Base-by-base conservation (phyloP, 1,140 invertebrate species). In the Leptinotarsa lineolata region DNA sequence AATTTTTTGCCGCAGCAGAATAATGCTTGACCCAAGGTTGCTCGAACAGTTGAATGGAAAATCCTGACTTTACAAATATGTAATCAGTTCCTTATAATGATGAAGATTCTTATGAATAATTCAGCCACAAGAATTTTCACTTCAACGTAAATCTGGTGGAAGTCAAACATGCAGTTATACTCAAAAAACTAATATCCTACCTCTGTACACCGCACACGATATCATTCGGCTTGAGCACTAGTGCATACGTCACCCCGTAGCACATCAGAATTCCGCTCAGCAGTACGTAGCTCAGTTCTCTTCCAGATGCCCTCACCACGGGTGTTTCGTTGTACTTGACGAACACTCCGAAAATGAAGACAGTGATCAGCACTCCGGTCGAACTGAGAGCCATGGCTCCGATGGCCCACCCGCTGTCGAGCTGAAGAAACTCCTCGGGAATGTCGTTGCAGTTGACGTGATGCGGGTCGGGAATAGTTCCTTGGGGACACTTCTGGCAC, bases 261-360 rank as follows among this genome's bases (percentile, higher is more conserved):
- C 95, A 97, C 83, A 96, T 89, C 61, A 97, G 88, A 76, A 97
- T 94, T 4, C 95, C 96, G 21, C 88, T 89, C n/a, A 97, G 86
- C 58, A 97, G 88, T 4, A 97, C 92, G 82, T 94, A 95, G 74
- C 93, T 95, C 48, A 97, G 87, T 85, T 97, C 96, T 70, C 95
- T 87, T 3, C 95, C 95, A 8, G 94, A 94, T 1, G 95, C 95
- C 74, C 95, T 90, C 45, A 97, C 95, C 30, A 97, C 92, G 1
- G 95, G 95, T 1, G 95, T 96, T 75, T 94, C 89, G 80, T 93
- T 92, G 83, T 94, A 90, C 67, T 85, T 84, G 59, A 88, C 83
- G 80, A 93, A 93, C 3, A 93, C 89, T 6, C 88, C 86, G 8
- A 87, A 87, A 2, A 93, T 89, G 81, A 91, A 92, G 76, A 91